phyloP scores from a whole-genome alignment of 2,797 vertebrate species.

The Onychomys arenicola region DNA sequence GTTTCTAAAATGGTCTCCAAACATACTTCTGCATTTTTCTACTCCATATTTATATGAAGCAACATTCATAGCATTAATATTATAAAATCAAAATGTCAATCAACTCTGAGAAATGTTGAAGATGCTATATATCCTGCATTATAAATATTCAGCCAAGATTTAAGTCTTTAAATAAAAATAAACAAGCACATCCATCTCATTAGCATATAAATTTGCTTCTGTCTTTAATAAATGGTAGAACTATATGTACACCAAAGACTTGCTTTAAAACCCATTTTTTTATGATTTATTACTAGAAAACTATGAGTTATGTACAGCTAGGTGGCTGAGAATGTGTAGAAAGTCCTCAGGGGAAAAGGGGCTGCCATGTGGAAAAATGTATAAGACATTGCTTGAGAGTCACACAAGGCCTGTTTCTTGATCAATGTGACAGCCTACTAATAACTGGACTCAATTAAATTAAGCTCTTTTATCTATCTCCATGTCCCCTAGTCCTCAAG shows the following conservation, averaged over 20 bases:
- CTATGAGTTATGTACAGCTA: background rate
- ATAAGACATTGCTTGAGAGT: background rate
- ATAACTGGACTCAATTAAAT: slow-evolving; percentile 17
- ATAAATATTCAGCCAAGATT: slow-evolving; percentile 4
- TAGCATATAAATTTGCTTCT: slow-evolving; percentile 25
- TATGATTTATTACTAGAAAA: background rate
- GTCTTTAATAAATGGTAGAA: background rate
- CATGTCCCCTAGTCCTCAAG: background rate
- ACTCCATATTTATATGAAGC: background rate
- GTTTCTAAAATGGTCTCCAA: background rate
- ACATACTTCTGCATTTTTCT: background rate
- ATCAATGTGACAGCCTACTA: background rate
- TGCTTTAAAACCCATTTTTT: background rate
- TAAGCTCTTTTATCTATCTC: background rate
- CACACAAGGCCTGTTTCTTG: slow-evolving; percentile 15
- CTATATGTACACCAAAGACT: background rate
- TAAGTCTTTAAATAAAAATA: slow-evolving; percentile 43
- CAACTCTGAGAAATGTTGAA: background rate
- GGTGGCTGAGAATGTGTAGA: background rate
- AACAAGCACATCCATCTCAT: background rate
- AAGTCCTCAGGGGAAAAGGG: background rate
- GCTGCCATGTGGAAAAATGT: background rate
- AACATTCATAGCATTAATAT: background rate
- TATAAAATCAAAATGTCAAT: slow-evolving; percentile 27
- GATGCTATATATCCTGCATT: background rate